phyloP scores from a whole-genome alignment of 2,113 vertebrate genomes.

The Malaclemys terrapin region DNA sequence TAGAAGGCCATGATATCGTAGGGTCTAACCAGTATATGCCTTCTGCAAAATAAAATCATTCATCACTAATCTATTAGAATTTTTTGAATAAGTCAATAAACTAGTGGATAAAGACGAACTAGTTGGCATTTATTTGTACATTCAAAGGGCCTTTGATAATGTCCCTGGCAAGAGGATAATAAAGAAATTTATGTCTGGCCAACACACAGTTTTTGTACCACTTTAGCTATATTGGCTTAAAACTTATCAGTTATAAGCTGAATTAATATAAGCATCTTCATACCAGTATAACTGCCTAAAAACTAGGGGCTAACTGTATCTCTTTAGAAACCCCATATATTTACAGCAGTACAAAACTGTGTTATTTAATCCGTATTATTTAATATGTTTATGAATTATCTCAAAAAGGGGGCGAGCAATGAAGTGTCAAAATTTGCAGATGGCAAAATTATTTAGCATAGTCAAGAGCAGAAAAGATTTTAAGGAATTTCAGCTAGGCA shows the following conservation, averaged over 20 bases:
- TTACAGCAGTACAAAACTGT: not conserved
- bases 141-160: not conserved
- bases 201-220: not conserved
- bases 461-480: too few species aligned
- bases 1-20: not conserved
- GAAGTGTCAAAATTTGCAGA: too few species aligned
- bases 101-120: not conserved
- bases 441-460: too few species aligned
- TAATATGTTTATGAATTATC: too few species aligned
- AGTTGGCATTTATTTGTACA: not conserved
- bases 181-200: not conserved
- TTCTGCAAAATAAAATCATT: not conserved
- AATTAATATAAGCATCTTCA: not conserved
- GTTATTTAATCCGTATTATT: too few species aligned
- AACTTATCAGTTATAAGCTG: not conserved
- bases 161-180: not conserved
- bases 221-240: not conserved
- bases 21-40: not conserved
- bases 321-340: not conserved
- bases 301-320: not conserved
- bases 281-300: not conserved
- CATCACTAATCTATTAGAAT: not conserved
- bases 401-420: too few species aligned
- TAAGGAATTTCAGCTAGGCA: not conserved
- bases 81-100: not conserved